Evolutionary conservation across 2,113 vertebrate species (phyloP).

Genomic region (Lophura nycthemera): DNA sequence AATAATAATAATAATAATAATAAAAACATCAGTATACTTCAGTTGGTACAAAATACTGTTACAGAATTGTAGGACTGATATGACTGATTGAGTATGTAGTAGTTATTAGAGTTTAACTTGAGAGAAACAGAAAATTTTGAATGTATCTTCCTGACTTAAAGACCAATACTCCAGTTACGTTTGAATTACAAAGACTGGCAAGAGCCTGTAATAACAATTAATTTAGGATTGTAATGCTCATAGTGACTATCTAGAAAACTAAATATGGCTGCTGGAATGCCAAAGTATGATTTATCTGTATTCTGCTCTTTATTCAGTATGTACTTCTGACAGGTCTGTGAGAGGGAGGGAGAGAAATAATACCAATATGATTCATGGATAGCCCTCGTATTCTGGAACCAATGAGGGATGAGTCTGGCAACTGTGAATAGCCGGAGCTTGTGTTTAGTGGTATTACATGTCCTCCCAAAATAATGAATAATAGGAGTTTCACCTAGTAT

Average conservation of each 20-base stretch:
- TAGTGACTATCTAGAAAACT: not conserved
- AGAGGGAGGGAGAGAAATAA: slow-evolving; percentile 23
- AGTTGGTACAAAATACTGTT: not conserved
- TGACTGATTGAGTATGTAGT: not conserved
- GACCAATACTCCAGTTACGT: not conserved
- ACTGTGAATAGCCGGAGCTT: not conserved
- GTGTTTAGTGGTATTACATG: not conserved
- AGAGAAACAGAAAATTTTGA: not conserved
- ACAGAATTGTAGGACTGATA: not conserved
- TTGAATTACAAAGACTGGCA: slow-evolving; percentile 2
- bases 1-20: too few relatives aligned
- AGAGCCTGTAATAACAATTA: not conserved
- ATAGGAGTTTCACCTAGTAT: not conserved
- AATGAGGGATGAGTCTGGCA: not conserved
- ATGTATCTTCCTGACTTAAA: slow-evolving; percentile 25
- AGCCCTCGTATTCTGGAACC: not conserved
- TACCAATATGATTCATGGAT: not conserved
- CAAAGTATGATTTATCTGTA: slow-evolving; percentile 13
- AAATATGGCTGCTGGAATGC: not conserved
- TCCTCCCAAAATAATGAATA: slow-evolving; percentile 12
- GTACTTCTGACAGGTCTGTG: not conserved
- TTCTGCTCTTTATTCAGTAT: slow-evolving; percentile 21
- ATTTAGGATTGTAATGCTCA: slow-evolving; percentile 13
- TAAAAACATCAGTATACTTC: not conserved
- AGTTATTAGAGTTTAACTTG: slow-evolving; percentile 34